These are phyloP conservation scores for Enteromius treurensis DNA, from an alignment of 2,797 vertebrate genomes.

Conservation along the genomic window DNA sequence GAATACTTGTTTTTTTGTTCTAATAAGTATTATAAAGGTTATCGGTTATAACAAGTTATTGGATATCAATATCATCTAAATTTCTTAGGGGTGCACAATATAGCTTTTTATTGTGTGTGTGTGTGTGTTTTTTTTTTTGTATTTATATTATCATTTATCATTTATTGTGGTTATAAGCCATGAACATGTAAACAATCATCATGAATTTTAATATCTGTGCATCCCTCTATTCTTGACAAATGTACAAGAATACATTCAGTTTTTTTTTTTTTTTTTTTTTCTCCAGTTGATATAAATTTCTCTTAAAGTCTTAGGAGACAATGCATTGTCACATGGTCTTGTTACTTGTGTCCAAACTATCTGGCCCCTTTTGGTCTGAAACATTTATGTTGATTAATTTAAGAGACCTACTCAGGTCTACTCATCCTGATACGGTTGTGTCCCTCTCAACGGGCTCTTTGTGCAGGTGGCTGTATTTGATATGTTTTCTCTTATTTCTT, in stretches of 20 bases:
- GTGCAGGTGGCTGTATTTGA: constrained; percentile 39
- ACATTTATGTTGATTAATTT: constrained; percentile 38
- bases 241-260: too few species aligned
- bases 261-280: background rate
- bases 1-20: background rate
- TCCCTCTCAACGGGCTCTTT: constrained; percentile 18
- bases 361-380: constrained; percentile 13
- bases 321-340: background rate
- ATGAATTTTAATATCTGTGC: background rate
- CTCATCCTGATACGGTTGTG: constrained; percentile 19
- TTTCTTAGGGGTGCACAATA: background rate
- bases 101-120: background rate
- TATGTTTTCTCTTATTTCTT: constrained; percentile 24
- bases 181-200: background rate
- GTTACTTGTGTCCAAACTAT: constrained; percentile 17
- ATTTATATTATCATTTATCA: background rate
- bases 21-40: background rate
- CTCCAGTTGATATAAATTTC: background rate
- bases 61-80: background rate
- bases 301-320: background rate
- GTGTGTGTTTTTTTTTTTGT: background rate
- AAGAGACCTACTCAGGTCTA: constrained; percentile 8
- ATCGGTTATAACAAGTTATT: background rate
- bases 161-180: background rate
- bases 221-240: background rate